Evolutionary conservation across 2,888 invertebrate genomes (phyloP).

Genomic region (Hofmannophila pseudospretella): DNA sequence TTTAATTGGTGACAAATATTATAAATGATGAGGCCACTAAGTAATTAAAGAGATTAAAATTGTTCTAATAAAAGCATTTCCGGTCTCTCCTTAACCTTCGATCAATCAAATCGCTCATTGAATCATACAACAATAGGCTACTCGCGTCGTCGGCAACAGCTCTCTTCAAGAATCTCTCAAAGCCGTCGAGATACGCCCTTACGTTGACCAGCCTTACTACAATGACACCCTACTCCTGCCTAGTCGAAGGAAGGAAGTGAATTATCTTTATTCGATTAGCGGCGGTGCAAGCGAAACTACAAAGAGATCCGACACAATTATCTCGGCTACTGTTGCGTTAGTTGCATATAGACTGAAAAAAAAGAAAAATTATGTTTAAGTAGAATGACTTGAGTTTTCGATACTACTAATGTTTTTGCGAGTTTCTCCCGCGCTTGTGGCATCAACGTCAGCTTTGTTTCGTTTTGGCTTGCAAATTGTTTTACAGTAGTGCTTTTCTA

Average conservation of each 20-base stretch:
- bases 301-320: constrained; percentile 33
- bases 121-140: neutral
- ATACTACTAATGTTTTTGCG: no score
- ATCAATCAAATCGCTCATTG: neutral
- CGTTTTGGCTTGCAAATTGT: no score
- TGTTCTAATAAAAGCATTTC: neutral
- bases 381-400: constrained; percentile 17
- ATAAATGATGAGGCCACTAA: no score
- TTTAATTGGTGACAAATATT: no score
- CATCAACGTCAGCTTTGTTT: no score
- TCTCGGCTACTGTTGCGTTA: constrained; percentile 34
- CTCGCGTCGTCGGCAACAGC: neutral
- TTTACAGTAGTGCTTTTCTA: no score
- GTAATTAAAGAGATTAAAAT: no score
- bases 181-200: constrained; percentile 1
- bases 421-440: no score
- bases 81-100: neutral
- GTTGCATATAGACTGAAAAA: neutral
- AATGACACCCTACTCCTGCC: neutral
- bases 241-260: constrained; percentile 10
- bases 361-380: neutral
- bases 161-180: neutral
- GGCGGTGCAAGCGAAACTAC: constrained; percentile 21
- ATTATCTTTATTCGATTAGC: constrained; percentile 61
- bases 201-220: neutral